Conservation (phyloP, 2,888 invertebrate genomes). For the Chrysina gloriosa region DNA sequence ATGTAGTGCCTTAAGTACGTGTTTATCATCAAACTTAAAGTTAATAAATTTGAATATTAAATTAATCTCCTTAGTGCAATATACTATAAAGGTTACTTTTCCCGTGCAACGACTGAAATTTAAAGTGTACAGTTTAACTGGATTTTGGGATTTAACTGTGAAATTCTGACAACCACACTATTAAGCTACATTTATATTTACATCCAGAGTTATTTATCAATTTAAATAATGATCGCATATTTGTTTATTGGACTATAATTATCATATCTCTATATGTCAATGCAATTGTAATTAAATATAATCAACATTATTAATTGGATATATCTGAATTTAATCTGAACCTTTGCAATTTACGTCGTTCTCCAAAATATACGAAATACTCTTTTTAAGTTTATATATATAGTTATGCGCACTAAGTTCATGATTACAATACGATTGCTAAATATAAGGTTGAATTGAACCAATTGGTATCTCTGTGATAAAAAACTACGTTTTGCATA, state of each 20-base stretch:
- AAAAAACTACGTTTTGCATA: too few relatives aligned
- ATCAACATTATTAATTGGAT: constrained; percentile 14
- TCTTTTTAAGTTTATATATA: neutral
- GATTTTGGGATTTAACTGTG: neutral
- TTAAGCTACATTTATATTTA: neutral
- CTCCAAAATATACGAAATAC: neutral
- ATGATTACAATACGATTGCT: too few relatives aligned
- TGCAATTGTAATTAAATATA: constrained; percentile 6
- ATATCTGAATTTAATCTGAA: constrained; percentile 7
- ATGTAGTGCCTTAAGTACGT: too few relatives aligned
- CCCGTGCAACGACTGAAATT: too few relatives aligned
- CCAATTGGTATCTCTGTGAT: too few relatives aligned
- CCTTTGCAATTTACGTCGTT: neutral
- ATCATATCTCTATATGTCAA: neutral
- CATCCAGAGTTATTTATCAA: constrained; percentile 2
- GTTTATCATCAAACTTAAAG: too few relatives aligned
- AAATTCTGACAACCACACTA: neutral
- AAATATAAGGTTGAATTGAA: too few relatives aligned
- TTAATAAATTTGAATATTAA: too few relatives aligned
- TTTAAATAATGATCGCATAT: constrained; percentile 9
- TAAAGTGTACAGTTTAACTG: too few relatives aligned
- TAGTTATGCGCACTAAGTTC: too few relatives aligned
- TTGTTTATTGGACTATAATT: constrained; percentile 23
- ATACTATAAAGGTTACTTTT: too few relatives aligned
- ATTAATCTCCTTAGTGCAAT: too few relatives aligned